phyloP scores from a whole-genome alignment of 2,888 invertebrate genomes.

The Mycalesis mineus region DNA sequence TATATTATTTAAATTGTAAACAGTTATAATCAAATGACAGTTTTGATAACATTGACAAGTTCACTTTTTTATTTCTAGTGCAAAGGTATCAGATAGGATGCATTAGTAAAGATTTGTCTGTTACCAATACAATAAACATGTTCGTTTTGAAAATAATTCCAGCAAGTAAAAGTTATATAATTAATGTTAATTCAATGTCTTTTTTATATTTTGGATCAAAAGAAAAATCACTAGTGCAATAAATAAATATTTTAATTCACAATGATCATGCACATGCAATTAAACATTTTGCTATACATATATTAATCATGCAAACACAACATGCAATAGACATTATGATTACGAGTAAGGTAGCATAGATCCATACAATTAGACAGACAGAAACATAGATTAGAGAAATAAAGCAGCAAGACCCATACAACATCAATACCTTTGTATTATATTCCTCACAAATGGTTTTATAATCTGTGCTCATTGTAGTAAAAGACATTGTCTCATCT shows the following conservation, averaged over 20 bases:
- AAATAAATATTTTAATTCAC: slow-evolving; percentile 22
- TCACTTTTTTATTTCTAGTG: neutral
- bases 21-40: slow-evolving; percentile 5
- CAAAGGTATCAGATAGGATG: too few species aligned
- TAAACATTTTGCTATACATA: slow-evolving; percentile 38
- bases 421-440: slow-evolving; percentile 79
- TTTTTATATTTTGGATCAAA: neutral
- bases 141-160: too few species aligned
- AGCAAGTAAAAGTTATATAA: neutral
- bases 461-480: slow-evolving; percentile 83
- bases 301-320: slow-evolving; percentile 41
- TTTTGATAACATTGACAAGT: slow-evolving; percentile 1
- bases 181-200: neutral
- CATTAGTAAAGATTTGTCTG: too few species aligned
- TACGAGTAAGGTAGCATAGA: slow-evolving; percentile 40
- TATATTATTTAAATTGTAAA: neutral
- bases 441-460: slow-evolving; percentile 85
- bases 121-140: too few species aligned
- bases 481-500: slow-evolving; percentile 69
- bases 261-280: slow-evolving; percentile 33
- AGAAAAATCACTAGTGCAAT: neutral
- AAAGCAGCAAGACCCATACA: slow-evolving; percentile 40
- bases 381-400: slow-evolving; percentile 34
- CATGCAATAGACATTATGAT: slow-evolving; percentile 42
- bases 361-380: slow-evolving; percentile 17